A percentile compares a stretch with the other conserved stretches of the same genome.
phyloP scores from a whole-genome alignment of 2,797 vertebrate species.

The Enteromius argenteus region DNA sequence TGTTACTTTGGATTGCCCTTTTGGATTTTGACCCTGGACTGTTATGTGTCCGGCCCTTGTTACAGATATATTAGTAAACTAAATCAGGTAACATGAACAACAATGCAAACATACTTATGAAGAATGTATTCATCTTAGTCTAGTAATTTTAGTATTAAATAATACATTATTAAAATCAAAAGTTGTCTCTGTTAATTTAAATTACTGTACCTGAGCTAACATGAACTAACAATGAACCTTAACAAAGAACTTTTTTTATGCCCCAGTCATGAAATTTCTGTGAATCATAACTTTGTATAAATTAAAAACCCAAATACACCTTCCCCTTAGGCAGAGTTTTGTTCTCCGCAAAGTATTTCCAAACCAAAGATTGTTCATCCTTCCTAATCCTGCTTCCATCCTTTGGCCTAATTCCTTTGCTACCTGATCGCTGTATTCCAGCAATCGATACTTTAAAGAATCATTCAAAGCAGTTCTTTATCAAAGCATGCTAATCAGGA shows the following conservation, averaged over 20 bases:
- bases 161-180: not conserved
- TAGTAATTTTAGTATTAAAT: not conserved
- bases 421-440: constrained; percentile 65
- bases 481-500: constrained; percentile 71
- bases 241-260: not conserved
- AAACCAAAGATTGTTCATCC: not conserved
- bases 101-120: not conserved
- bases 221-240: not conserved
- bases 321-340: not conserved
- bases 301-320: constrained; percentile 13
- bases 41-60: too few species aligned
- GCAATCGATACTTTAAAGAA: constrained; percentile 73
- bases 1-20: too few species aligned
- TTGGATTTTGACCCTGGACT: too few species aligned
- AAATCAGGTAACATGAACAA: not conserved
- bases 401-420: constrained; percentile 41
- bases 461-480: constrained; percentile 74
- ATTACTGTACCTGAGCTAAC: not conserved
- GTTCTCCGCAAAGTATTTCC: not conserved
- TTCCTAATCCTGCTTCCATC: not conserved
- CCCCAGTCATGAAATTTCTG: not conserved
- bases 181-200: not conserved
- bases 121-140: not conserved
- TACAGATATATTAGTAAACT: not conserved
- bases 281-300: not conserved